These are phyloP conservation scores for Caranx ignobilis DNA, from an alignment of 2,113 vertebrate species.

Conservation along the genomic window DNA sequence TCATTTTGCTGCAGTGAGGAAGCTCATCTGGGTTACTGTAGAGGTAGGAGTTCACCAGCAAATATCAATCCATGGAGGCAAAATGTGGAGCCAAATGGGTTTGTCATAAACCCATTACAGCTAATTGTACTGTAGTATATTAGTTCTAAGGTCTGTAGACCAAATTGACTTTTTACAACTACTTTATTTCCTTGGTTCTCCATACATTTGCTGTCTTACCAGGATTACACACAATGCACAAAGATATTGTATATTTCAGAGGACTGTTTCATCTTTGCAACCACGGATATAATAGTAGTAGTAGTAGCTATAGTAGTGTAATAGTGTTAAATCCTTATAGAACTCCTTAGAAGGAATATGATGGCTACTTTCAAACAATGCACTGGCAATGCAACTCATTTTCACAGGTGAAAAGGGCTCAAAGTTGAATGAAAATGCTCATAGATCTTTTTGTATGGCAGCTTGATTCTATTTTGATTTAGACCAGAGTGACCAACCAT, in stretches of 20 bases:
- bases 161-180: not conserved
- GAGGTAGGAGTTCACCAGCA: slow-evolving; percentile 62
- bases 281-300: not conserved
- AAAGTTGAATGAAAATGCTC: not conserved
- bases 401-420: not conserved
- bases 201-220: not conserved
- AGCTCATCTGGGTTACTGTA: slow-evolving; percentile 34
- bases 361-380: not conserved
- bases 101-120: not conserved
- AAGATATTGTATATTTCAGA: not conserved
- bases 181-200: not conserved
- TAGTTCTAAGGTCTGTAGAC: not conserved
- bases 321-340: not conserved
- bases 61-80: not conserved
- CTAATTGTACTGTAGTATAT: too few relatives aligned
- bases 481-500: too few relatives aligned
- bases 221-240: not conserved
- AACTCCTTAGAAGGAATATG: not conserved
- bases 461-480: not conserved
- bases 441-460: not conserved
- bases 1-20: not conserved
- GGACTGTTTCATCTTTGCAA: not conserved
- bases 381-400: not conserved
- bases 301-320: too few relatives aligned
- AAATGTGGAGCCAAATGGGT: not conserved